Conservation (phyloP, 1,140 invertebrate species). For the Homarus americanus region DNA sequence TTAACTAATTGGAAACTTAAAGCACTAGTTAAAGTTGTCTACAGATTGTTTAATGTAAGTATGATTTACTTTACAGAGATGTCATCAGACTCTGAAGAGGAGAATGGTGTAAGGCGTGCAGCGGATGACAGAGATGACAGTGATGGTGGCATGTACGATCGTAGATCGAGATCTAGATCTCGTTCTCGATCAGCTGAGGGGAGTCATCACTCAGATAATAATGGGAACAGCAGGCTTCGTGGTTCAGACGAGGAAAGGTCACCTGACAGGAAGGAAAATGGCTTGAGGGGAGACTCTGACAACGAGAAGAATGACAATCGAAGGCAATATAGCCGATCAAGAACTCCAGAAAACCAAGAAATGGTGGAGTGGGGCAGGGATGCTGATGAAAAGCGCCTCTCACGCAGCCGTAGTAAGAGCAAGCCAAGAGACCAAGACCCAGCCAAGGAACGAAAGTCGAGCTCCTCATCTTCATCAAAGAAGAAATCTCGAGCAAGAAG, state of each 20-base stretch:
- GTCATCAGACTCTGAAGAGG: conserved; percentile 63
- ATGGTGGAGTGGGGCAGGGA: conserved; percentile 12
- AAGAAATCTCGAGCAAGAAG: conserved; percentile 41
- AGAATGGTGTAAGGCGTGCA: conserved; percentile 36
- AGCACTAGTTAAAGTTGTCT: too few species aligned
- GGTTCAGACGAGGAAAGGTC: background rate
- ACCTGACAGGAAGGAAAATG: conserved; percentile 47
- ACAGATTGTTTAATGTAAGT: too few species aligned
- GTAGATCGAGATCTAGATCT: conserved; percentile 37
- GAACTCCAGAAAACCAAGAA: conserved; percentile 26
- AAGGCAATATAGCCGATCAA: conserved; percentile 22
- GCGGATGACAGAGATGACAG: conserved; percentile 41
- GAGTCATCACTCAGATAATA: background rate
- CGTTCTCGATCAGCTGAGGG: conserved; percentile 27
- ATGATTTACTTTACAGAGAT: conserved; percentile 2
- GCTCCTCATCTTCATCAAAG: background rate
- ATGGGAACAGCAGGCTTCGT: background rate
- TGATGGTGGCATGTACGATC: conserved; percentile 35
- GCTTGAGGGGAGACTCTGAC: conserved; percentile 32
- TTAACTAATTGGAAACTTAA: too few species aligned
- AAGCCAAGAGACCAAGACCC: conserved; percentile 42
- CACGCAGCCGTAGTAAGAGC: conserved; percentile 53
- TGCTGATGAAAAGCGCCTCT: conserved; percentile 22
- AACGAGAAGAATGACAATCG: conserved; percentile 15
- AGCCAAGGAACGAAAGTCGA: conserved; percentile 42